Percentiles rank a stretch among this genome's conserved stretches.
phyloP scores from a whole-genome alignment of 2,888 invertebrate species.

The Machimus atricapillus region DNA sequence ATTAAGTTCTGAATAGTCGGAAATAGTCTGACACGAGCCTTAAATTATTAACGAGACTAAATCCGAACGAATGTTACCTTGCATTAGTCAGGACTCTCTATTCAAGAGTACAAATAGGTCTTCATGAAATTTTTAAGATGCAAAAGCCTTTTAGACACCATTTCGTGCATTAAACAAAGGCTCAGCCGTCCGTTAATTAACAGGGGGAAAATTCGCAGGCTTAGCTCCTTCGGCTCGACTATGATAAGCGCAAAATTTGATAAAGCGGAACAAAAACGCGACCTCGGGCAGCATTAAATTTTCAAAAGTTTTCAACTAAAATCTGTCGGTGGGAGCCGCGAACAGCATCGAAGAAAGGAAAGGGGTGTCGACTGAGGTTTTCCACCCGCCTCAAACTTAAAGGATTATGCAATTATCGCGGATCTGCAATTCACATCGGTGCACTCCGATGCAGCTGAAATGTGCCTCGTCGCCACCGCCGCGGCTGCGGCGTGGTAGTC shows the following conservation, averaged over 20 bases:
- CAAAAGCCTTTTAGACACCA: neutral
- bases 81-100: neutral
- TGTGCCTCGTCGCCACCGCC: neutral
- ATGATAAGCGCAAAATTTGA: neutral
- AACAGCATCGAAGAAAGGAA: neutral
- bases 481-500: neutral
- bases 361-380: neutral
- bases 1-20: neutral
- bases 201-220: neutral
- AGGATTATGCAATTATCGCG: conserved; percentile 29
- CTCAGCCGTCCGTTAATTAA: neutral
- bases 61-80: neutral
- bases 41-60: neutral
- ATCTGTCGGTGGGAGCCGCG: neutral
- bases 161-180: neutral
- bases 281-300: conserved; percentile 16
- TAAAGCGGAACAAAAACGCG: neutral
- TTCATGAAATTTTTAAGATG: neutral
- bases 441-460: neutral
- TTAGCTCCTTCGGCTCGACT: neutral
- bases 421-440: conserved; percentile 1
- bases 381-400: neutral
- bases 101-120: neutral
- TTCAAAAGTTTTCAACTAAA: conserved; percentile 24
- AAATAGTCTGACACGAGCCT: neutral